Percentiles rank a stretch among this genome's conserved stretches.
These are phyloP conservation scores for Melanostigma gelatinosum DNA, from an alignment of 2,113 vertebrate genomes.

Conservation along the genomic window DNA sequence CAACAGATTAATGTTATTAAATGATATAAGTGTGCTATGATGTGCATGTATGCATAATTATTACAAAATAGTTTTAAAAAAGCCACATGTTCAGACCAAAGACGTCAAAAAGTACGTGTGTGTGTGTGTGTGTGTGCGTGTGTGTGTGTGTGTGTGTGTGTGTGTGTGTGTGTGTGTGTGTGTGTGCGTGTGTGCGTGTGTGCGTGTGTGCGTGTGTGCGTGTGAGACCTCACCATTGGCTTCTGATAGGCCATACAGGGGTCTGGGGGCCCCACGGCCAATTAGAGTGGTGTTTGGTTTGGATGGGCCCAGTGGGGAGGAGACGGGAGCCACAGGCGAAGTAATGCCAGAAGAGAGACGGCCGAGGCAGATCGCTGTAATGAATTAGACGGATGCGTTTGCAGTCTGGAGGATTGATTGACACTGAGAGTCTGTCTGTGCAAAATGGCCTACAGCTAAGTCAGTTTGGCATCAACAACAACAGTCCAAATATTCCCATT, in stretches of 20 bases:
- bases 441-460: constrained; percentile 64
- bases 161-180: background rate
- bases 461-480: constrained; percentile 68
- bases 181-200: background rate
- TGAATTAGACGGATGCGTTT: constrained; percentile 73
- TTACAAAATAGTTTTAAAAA: background rate
- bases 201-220: no score
- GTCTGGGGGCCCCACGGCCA: constrained; percentile 38
- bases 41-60: background rate
- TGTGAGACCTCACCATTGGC: constrained; percentile 34
- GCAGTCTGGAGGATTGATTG: constrained; percentile 70
- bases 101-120: background rate
- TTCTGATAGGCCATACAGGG: constrained; percentile 42
- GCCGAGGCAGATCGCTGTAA: constrained; percentile 71
- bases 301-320: constrained; percentile 54
- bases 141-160: background rate
- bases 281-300: constrained; percentile 67
- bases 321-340: constrained; percentile 57
- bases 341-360: constrained; percentile 61
- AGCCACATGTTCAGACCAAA: background rate
- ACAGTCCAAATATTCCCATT: constrained; percentile 61
- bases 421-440: constrained; percentile 64
- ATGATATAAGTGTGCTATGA: background rate
- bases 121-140: background rate
- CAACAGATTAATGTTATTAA: background rate